Evolutionary conservation across 2,113 vertebrate genomes (phyloP), one percentile per base, ranked within the genome.

Genomic region (Chaetops frenatus): DNA sequence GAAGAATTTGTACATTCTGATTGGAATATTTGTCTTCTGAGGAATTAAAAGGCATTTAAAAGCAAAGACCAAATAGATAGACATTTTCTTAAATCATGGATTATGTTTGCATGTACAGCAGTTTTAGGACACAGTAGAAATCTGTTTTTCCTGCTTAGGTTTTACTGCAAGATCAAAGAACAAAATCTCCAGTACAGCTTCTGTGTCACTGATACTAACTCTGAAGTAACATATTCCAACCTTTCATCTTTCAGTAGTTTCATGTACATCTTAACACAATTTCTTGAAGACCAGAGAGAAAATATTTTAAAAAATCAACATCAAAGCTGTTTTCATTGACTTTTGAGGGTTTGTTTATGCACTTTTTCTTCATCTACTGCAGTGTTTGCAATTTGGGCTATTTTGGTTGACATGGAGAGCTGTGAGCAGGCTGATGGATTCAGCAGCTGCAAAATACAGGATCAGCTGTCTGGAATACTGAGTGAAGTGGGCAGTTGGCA

Each of bases 401-500:
- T 95, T 94, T 94, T 67, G 53, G 86, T 96, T 92, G 91, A 83
- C 2, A 2, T 8, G 62, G 80, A 86, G 64, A 36, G 56, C 85
- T 76, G 11, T 71, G 72, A 50, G 71, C 53, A 90, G 23, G 74
- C 24, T 87, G 93, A 97, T 40, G 85, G 87, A 89, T 94, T 33
- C 70, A 90, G 86, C 96, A 98, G 95, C 96, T 98, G 95, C 71
- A 67, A 19, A 57, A 94, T 76, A 82, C 61, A 90, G 79, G 70
- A 88, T 94, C 94, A 95, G 78, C 81, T 96, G 78, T 90, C 88
- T 85, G 66, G 47, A 91, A 80, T 65, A 65, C 86, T 95, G 95
- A 96, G 65, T 90, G 86, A 97, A 96, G 79, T 42, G 70, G 86
- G 83, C 88, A 97, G 82, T 95, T 96, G 92, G 76, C 73, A 86